A percentile compares a stretch with the other conserved stretches of the same genome.
These are phyloP conservation scores for Stictonetta naevosa DNA, from an alignment of 2,113 vertebrate species.

Conservation along the genomic window DNA sequence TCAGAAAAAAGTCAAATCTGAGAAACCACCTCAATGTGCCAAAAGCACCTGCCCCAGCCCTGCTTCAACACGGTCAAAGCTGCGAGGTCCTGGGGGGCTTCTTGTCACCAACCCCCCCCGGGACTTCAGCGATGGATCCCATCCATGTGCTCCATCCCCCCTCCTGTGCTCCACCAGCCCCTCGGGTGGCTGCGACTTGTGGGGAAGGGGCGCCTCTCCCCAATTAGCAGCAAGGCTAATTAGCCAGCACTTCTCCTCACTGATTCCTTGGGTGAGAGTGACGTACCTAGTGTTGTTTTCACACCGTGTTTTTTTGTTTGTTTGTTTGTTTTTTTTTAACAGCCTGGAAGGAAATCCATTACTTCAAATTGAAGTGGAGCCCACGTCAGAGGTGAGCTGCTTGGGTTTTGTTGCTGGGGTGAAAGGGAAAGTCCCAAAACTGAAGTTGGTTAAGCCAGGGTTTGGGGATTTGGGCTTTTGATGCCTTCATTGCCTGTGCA, in stretches of 20 bases:
- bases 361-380: constrained; percentile 98
- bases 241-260: background rate
- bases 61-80: fast-evolving
- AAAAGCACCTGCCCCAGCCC: fast-evolving
- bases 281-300: background rate
- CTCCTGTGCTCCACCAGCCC: too few relatives aligned
- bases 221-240: background rate
- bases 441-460: background rate
- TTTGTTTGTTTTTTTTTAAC: background rate
- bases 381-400: constrained; percentile 92
- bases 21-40: background rate
- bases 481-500: background rate
- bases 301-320: background rate
- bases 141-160: too few relatives aligned
- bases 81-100: too few relatives aligned
- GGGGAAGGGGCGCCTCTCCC: background rate
- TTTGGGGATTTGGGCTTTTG: background rate
- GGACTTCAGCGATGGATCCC: background rate
- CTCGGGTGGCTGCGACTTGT: fast-evolving
- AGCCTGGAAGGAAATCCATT: constrained; percentile 94
- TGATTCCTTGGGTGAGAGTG: background rate
- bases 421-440: background rate
- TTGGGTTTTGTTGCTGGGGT: background rate
- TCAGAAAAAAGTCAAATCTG: background rate
- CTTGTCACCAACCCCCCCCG: background rate